Evolutionary conservation across 2,797 vertebrate genomes (phyloP).

Genomic region (Schizopygopsis pylzovi): DNA sequence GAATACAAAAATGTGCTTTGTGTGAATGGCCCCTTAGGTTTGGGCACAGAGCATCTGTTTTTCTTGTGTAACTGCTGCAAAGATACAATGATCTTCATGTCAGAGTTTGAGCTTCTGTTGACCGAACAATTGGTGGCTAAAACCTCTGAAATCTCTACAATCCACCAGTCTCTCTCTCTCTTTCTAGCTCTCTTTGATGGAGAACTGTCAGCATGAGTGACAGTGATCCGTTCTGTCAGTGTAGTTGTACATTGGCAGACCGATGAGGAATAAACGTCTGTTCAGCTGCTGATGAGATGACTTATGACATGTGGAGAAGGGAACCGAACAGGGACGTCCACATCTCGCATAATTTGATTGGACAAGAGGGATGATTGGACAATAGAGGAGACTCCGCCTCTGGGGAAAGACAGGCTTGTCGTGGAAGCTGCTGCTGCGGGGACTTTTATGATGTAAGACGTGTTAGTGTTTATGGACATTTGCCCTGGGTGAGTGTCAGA

Average conservation of each 20-base stretch:
- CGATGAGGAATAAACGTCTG: slow-evolving; percentile 31
- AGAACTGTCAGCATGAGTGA: slow-evolving; percentile 38
- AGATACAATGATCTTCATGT: background rate
- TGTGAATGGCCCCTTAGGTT: background rate
- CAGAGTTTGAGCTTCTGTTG: slow-evolving; percentile 10
- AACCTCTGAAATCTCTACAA: background rate
- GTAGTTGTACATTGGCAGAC: slow-evolving; percentile 32
- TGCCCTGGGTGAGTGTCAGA: slow-evolving; percentile 55
- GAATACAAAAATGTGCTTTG: background rate
- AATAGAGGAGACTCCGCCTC: slow-evolving; percentile 39
- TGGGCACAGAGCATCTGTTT: background rate
- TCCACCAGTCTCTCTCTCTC: slow-evolving; percentile 7
- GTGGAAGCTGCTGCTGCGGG: slow-evolving; percentile 36
- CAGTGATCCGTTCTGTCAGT: slow-evolving; percentile 25
- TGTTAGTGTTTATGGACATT: slow-evolving; percentile 44
- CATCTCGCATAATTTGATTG: slow-evolving; percentile 43
- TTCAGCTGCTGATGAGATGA: slow-evolving; percentile 41
- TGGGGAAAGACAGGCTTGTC: slow-evolving; percentile 42
- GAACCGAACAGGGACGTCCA: background rate
- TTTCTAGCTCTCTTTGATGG: slow-evolving; percentile 13
- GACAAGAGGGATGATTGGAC: slow-evolving; percentile 51
- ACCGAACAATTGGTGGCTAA: background rate
- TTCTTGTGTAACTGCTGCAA: background rate
- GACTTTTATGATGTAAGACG: slow-evolving; percentile 51
- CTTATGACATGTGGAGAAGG: slow-evolving; percentile 25